Conservation (phyloP, 2,888 invertebrate species). For the Empis livida region DNA sequence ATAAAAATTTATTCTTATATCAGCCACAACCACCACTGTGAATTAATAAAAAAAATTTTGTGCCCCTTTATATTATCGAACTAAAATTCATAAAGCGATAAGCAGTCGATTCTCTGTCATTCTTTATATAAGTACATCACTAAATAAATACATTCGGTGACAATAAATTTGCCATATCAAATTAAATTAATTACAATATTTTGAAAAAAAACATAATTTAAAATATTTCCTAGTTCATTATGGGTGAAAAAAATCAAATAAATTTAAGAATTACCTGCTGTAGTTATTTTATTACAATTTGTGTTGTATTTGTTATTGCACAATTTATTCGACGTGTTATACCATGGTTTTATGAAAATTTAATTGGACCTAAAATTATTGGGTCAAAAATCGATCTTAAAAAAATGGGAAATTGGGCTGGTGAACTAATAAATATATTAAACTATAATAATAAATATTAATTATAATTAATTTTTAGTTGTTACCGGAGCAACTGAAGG, state of each 20-base stretch:
- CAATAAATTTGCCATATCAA: too few species aligned
- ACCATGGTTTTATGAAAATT: slow-evolving; percentile 33
- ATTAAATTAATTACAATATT: too few species aligned
- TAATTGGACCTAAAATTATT: slow-evolving; percentile 43
- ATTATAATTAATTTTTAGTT: slow-evolving; percentile 43
- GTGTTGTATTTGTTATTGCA: slow-evolving; percentile 23
- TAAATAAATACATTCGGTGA: too few species aligned
- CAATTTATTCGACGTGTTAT: slow-evolving; percentile 31
- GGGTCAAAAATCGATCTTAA: slow-evolving; percentile 50
- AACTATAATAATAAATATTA: slow-evolving; percentile 1
- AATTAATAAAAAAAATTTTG: too few species aligned
- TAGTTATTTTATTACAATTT: neutral
- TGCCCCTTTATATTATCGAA: too few species aligned
- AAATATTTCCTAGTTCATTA: too few species aligned
- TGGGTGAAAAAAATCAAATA: neutral
- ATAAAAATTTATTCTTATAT: too few species aligned
- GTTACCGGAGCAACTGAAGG: slow-evolving; percentile 84
- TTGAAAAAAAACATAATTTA: too few species aligned
- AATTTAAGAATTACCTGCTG: neutral
- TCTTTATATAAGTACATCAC: too few species aligned
- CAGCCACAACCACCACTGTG: too few species aligned
- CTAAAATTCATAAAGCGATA: too few species aligned
- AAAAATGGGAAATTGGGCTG: slow-evolving; percentile 66
- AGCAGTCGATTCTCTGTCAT: too few species aligned
- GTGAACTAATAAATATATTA: slow-evolving; percentile 41